Conservation (phyloP, 1,140 invertebrate species). For the Lepidostoma basale region DNA sequence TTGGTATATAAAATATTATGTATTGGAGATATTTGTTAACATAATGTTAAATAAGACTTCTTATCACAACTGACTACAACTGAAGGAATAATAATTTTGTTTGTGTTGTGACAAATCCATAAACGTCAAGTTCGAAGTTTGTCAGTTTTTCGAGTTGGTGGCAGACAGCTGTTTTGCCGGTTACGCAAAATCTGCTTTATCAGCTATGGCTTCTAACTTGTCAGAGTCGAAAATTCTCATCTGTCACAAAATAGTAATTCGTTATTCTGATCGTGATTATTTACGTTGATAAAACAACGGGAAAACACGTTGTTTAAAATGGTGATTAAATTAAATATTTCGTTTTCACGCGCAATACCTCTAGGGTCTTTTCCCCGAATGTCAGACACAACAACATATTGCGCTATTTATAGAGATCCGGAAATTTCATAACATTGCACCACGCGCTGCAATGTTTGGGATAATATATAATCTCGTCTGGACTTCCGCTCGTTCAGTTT, state of each 20-base stretch:
- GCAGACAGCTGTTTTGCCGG: background rate
- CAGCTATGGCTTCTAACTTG: slow-evolving; percentile 34
- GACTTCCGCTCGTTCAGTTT: background rate
- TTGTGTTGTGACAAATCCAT: too few relatives aligned
- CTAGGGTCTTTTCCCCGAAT: background rate
- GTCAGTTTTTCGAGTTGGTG: too few relatives aligned
- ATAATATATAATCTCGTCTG: background rate
- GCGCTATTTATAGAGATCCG: background rate
- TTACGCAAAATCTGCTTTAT: slow-evolving; percentile 24
- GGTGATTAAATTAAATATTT: slow-evolving; percentile 3
- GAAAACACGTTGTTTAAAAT: background rate
- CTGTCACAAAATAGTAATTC: slow-evolving; percentile 28
- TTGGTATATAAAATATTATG: too few relatives aligned
- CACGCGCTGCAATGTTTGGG: slow-evolving; percentile 21
- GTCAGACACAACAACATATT: slow-evolving; percentile 10
- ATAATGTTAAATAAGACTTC: too few relatives aligned
- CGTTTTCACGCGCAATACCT: background rate
- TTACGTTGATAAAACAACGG: background rate
- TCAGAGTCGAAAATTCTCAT: slow-evolving; percentile 20
- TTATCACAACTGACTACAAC: too few relatives aligned
- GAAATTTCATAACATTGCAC: slow-evolving; percentile 30
- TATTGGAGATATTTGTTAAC: too few relatives aligned
- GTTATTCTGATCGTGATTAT: slow-evolving; percentile 35
- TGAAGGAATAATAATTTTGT: too few relatives aligned
- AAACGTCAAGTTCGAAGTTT: too few relatives aligned